phyloP scores from a whole-genome alignment of 2,797 vertebrate genomes.

The Chrosomus eos region DNA sequence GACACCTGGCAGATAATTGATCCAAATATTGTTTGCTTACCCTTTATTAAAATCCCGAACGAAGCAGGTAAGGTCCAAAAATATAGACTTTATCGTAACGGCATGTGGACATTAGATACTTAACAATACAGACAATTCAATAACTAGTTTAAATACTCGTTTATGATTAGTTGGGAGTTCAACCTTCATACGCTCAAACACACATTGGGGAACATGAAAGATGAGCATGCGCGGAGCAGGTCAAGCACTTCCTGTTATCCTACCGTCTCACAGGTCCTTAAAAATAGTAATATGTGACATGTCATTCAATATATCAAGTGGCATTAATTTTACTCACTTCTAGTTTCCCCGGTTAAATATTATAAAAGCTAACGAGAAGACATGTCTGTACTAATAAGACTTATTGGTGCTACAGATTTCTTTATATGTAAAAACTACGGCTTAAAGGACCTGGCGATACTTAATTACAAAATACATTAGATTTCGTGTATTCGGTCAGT shows the following conservation, averaged over 20 bases:
- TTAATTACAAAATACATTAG: not conserved
- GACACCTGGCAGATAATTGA: not conserved
- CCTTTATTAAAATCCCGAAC: constrained; percentile 18
- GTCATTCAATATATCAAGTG: not conserved
- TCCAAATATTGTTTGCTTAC: constrained; percentile 29
- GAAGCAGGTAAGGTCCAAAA: not conserved
- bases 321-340: not conserved
- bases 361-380: rapidly evolving
- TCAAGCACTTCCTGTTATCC: not conserved
- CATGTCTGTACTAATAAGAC: not conserved
- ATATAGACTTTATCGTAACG: not conserved
- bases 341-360: not conserved
- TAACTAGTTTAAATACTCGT: not conserved
- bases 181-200: constrained; percentile 24
- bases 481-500: not conserved
- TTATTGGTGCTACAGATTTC: not conserved
- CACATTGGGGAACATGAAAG: not conserved
- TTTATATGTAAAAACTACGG: not conserved
- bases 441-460: constrained; percentile 15
- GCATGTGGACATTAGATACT: not conserved
- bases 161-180: not conserved
- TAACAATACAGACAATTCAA: not conserved
- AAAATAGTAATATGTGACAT: not conserved
- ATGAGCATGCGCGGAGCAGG: constrained; percentile 36
- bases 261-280: not conserved